Evolutionary conservation across 2,797 vertebrate species (phyloP).

Genomic region (Glyptemys insculpta): DNA sequence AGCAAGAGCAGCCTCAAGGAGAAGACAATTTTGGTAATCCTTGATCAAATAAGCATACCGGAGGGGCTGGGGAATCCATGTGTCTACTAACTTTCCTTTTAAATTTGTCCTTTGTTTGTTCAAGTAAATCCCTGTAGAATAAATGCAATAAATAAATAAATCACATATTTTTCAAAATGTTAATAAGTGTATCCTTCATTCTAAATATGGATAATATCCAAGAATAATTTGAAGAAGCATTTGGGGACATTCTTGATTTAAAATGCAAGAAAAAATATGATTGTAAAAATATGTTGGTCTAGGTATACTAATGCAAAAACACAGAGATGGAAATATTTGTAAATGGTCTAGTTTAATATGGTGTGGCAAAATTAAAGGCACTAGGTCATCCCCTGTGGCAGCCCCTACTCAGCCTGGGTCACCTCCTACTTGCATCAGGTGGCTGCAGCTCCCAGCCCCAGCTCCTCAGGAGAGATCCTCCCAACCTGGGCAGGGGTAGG

Average conservation of each 20-base stretch:
- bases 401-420: too few species aligned
- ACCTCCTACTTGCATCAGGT: too few species aligned
- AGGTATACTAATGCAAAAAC: neutral
- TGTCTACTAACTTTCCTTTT: neutral
- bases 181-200: neutral
- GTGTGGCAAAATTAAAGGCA: neutral
- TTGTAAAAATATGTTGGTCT: neutral
- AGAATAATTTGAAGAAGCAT: neutral
- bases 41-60: accelerated
- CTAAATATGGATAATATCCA: neutral
- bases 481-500: too few species aligned
- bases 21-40: neutral
- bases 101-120: neutral
- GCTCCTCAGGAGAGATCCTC: too few species aligned
- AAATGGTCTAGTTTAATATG: neutral
- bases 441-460: too few species aligned
- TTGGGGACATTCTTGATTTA: neutral
- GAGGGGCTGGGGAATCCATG: neutral
- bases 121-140: neutral
- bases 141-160: neutral
- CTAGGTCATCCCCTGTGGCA: too few species aligned
- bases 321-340: neutral
- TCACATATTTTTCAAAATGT: neutral
- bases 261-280: neutral
- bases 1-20: neutral